Evolutionary conservation across 2,797 vertebrate genomes (phyloP).

Genomic region (Hyperoplus lanceolatus): DNA sequence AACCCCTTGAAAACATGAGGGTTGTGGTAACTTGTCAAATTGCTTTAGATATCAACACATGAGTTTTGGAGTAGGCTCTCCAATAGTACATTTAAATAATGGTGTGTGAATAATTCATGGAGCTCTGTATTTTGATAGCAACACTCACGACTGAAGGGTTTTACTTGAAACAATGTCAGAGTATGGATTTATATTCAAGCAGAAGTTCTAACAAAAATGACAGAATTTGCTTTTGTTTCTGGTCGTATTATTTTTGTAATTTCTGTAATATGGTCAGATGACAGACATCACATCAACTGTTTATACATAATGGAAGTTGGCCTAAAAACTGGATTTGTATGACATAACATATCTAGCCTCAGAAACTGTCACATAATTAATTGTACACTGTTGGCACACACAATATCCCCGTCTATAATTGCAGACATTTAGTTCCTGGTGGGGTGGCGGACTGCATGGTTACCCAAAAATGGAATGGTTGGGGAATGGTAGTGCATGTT

Average conservation of each 20-base stretch:
- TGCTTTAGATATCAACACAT: conserved; percentile 14
- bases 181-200: not conserved
- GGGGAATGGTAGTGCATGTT: no score
- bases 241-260: not conserved
- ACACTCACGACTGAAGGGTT: not conserved
- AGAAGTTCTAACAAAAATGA: not conserved
- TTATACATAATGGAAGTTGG: not conserved
- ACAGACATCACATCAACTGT: not conserved
- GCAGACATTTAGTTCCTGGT: not conserved
- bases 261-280: not conserved
- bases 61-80: not conserved
- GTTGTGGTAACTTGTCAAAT: conserved; percentile 6
- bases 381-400: not conserved
- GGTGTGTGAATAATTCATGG: conserved; percentile 33
- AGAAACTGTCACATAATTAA: not conserved
- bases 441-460: conserved; percentile 2
- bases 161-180: not conserved
- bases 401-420: not conserved
- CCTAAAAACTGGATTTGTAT: not conserved
- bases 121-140: not conserved
- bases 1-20: conserved; percentile 10
- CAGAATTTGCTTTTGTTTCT: not conserved
- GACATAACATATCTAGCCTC: not conserved
- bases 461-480: no score
- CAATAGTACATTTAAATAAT: conserved; percentile 15